phyloP scores from a whole-genome alignment of 2,797 vertebrate species.

The Vireo griseus region DNA sequence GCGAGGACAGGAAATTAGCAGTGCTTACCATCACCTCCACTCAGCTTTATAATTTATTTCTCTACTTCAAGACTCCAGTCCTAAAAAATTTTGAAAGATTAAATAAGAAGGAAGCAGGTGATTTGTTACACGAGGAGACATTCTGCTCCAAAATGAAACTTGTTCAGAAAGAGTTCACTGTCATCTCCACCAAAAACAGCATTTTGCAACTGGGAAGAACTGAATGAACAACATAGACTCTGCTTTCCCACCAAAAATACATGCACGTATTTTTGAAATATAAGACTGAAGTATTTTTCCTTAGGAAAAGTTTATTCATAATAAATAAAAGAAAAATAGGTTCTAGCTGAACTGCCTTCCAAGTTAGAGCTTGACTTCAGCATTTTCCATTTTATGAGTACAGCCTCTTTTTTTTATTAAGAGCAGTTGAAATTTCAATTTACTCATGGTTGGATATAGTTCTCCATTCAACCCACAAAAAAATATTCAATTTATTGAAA shows the following conservation, averaged over 20 bases:
- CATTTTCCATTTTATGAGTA: not conserved
- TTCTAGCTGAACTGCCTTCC: not conserved
- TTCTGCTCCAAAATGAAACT: not conserved
- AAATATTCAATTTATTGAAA: not conserved
- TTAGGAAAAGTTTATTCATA: not conserved
- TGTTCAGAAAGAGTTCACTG: not conserved
- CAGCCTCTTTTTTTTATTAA: conserved; percentile 13
- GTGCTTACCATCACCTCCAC: not conserved
- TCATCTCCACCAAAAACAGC: not conserved
- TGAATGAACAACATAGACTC: not conserved
- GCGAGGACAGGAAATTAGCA: not conserved
- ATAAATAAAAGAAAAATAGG: conserved; percentile 15
- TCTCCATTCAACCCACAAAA: not conserved
- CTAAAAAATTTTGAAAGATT: not conserved
- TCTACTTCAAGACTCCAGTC: not conserved
- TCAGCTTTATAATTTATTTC: not conserved
- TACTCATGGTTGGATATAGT: not conserved
- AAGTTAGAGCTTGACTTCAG: conserved; percentile 9
- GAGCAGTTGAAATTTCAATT: conserved; percentile 22
- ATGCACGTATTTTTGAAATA: not conserved
- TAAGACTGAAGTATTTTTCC: not conserved
- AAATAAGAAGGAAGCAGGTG: not conserved
- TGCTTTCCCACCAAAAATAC: not conserved
- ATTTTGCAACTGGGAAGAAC: not conserved
- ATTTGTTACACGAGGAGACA: not conserved